A percentile compares a stretch with the other conserved stretches of the same genome.
Conservation (phyloP, 2,888 invertebrate species). For the Polydrusus cervinus region DNA sequence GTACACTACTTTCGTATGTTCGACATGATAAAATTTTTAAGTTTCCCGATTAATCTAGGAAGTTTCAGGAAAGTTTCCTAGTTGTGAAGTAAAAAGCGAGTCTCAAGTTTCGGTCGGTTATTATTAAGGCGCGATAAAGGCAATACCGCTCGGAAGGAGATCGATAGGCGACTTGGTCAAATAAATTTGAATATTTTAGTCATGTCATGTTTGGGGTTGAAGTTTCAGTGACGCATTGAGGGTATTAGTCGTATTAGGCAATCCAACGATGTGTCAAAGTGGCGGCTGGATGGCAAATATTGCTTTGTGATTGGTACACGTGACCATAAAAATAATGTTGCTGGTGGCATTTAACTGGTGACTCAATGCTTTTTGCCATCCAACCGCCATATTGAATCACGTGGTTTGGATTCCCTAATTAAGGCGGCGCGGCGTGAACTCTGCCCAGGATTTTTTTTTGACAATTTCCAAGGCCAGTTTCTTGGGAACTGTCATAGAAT, state of each 20-base stretch:
- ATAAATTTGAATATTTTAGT: constrained; percentile 26
- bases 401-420: too few species aligned
- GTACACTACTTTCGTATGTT: constrained; percentile 14
- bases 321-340: too few species aligned
- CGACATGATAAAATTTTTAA: constrained; percentile 38
- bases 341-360: too few species aligned
- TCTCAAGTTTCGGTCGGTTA: constrained; percentile 20
- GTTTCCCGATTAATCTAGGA: constrained; percentile 33
- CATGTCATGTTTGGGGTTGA: constrained; percentile 20
- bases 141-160: constrained; percentile 21
- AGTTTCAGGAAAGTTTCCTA: constrained; percentile 26
- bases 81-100: constrained; percentile 31
- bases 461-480: too few species aligned
- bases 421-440: too few species aligned
- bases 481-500: too few species aligned
- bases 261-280: too few species aligned
- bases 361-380: too few species aligned
- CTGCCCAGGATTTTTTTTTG: too few species aligned
- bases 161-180: constrained; percentile 26
- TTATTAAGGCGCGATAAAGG: constrained; percentile 20
- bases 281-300: too few species aligned
- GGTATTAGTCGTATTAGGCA: background rate
- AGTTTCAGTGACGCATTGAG: constrained; percentile 11
- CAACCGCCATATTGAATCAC: too few species aligned
- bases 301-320: too few species aligned